Base-by-base conservation (phyloP, 2,113 vertebrate genomes). In the Nesoenas mayeri region DNA sequence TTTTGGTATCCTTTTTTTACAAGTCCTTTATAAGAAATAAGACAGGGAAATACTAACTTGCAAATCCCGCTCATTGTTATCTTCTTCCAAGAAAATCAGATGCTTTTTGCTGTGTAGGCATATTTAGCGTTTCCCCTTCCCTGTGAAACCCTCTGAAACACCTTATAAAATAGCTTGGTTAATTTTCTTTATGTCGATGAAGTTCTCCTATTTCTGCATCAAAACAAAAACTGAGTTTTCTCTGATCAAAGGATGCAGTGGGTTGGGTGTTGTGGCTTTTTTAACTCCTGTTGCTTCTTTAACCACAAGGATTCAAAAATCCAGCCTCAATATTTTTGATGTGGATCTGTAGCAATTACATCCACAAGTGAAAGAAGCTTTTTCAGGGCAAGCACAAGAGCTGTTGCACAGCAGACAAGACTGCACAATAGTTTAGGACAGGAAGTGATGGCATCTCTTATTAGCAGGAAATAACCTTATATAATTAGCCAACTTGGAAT, bases 361-460 rank as follows among this genome's bases (percentile, higher is more conserved):
- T 36, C 31, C 40, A n/a, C 24, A 57, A 67, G 29, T 36, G 60
- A 81, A 66, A 89, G 18, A 24, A 78, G 40, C 25, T 73, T 42
- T 77, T 77, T 54, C 2, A 3, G 67, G 26, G 32, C 1, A 47
- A 72, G 36, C 10, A 40, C 71, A 72, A 16, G n/a, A 66, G 67
- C 67, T 88, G 20, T 73, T 73, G 54, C 42, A 38, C 29, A 88
- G 71, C 62, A 83, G 60, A 85, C 34, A 51, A 40, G 51, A 56
- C 51, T 60, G 74, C 44, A 75, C 72, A 80, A 38, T 64, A 56
- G 78, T 73, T 88, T 22, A 78, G 82, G 72, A 80, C 67, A 72
- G 95, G 89, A 95, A 96, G 85, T 91, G 94, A 96, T 89, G 91
- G 51, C 86, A 96, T 94, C 84, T 54, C 81, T 72, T 70, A 89